Base-by-base conservation (phyloP, 2,797 vertebrate species). In the Falco rusticolus region DNA sequence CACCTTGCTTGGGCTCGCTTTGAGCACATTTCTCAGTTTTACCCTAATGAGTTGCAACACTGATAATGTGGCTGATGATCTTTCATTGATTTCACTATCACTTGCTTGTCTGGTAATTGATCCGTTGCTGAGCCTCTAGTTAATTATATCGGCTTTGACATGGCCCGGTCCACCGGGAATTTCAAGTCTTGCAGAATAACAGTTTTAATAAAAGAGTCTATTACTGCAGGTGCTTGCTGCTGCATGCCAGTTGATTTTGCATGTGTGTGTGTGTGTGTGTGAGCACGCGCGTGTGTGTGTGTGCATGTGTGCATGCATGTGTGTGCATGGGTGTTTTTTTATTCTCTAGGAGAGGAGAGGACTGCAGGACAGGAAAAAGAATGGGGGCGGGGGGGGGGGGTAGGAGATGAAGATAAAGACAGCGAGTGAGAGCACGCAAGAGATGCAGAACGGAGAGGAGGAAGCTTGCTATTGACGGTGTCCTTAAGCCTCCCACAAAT, bases 81-180 rank as follows among this genome's bases (percentile, higher is more conserved):
- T 99, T 99, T 99, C 99, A 99, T 99, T 99, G 99, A 99, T 99
- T 99, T 99, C 98, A 99, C 99, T 99, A 99, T 99, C 99, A 99
- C 99, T 99, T 99, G 99, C 99, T 99, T 99, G 99, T 99, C 99
- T 99, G 99, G 99, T 99, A 99, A 99, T 99, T 99, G 99, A 99
- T 99, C 99, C 99, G 98, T 99, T 99, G 99, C 99, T 99, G 99
- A 99, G 99, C 99, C 99, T 99, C 99, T 99, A 99, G 99, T 99
- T 99, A 99, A 99, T 99, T 99, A 99, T 99, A 99, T 99, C 98
- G 99, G 99, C 99, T 99, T 99, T 99, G 99, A 99, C 99, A 99
- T 99, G 99, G 99, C 98, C 98, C 91, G 95, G 98, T 99, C 99
- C 98, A 97, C 70, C 95, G 99, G 99, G 98, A 99, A 98, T 99